These are phyloP conservation scores for Drosophila grimshawi DNA, from an alignment of 1,140 invertebrate species.

Conservation along the genomic window DNA sequence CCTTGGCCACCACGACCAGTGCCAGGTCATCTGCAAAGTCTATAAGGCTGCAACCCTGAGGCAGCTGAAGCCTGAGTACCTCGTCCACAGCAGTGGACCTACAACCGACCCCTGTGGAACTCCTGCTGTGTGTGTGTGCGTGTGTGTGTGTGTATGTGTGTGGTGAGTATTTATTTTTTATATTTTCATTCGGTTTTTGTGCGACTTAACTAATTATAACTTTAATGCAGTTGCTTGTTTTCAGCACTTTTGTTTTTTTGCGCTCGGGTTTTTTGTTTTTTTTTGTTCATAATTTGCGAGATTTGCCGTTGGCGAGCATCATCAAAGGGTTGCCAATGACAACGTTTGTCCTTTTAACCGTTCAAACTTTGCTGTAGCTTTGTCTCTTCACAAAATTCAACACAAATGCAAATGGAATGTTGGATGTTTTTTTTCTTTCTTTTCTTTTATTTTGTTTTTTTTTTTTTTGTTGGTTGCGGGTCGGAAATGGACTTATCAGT, in stretches of 20 bases:
- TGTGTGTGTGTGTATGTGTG: not conserved
- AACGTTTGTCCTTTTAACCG: conserved; percentile 13
- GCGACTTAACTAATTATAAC: conserved; percentile 69
- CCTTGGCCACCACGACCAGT: too few species aligned
- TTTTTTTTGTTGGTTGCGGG: too few species aligned
- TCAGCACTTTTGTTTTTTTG: conserved; percentile 31
- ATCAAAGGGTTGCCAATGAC: conserved; percentile 38
- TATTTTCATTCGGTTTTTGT: not conserved
- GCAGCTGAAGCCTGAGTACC: too few species aligned
- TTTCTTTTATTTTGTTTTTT: too few species aligned
- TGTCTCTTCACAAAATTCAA: not conserved
- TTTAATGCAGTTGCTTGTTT: conserved; percentile 60
- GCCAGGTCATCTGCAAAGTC: too few species aligned
- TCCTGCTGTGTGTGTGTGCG: not conserved
- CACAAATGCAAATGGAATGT: conserved; percentile 20
- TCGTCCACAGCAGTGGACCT: too few species aligned
- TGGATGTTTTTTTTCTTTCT: not conserved
- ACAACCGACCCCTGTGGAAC: too few species aligned
- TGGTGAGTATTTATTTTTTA: conserved; percentile 1
- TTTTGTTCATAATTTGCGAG: conserved; percentile 11
- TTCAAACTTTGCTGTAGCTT: conserved; percentile 11
- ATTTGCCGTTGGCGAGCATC: conserved; percentile 9
- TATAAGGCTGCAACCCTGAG: too few species aligned
- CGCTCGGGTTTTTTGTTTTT: conserved; percentile 15
- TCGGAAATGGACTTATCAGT: conserved; percentile 21